phyloP scores from a whole-genome alignment of 2,888 invertebrate species.

The Agriopis marginaria region DNA sequence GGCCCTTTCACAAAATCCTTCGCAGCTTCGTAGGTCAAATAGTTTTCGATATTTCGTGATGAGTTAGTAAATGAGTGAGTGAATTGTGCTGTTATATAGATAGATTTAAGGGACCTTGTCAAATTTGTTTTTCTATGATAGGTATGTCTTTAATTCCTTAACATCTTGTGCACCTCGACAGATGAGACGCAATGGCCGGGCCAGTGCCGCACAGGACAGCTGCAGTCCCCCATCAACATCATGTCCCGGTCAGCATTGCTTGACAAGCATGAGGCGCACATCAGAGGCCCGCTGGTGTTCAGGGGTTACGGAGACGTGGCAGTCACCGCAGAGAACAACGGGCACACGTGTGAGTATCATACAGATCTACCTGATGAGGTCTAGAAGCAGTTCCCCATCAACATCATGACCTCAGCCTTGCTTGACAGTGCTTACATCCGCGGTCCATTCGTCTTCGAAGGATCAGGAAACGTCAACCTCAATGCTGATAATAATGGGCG shows the following conservation, averaged over 20 bases:
- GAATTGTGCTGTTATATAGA: too few relatives aligned
- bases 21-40: too few relatives aligned
- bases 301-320: conserved; percentile 68
- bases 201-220: conserved; percentile 86
- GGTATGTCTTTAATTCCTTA: neutral
- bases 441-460: conserved; percentile 70
- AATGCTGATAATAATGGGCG: conserved; percentile 70
- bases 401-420: conserved; percentile 87
- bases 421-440: conserved; percentile 75
- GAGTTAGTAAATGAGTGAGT: too few relatives aligned
- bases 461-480: conserved; percentile 65
- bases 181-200: conserved; percentile 87
- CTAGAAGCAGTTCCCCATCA: conserved; percentile 70
- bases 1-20: too few relatives aligned
- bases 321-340: conserved; percentile 55
- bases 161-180: conserved; percentile 27
- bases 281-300: conserved; percentile 70
- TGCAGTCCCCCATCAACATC: conserved; percentile 93
- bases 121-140: too few relatives aligned
- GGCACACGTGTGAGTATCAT: too few relatives aligned
- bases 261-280: conserved; percentile 66
- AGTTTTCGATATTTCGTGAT: too few relatives aligned
- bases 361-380: too few relatives aligned
- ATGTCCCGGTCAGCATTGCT: conserved; percentile 82
- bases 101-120: too few relatives aligned